These are phyloP conservation scores for Pluvianellus socialis DNA, from an alignment of 2,113 vertebrate species.

Conservation along the genomic window DNA sequence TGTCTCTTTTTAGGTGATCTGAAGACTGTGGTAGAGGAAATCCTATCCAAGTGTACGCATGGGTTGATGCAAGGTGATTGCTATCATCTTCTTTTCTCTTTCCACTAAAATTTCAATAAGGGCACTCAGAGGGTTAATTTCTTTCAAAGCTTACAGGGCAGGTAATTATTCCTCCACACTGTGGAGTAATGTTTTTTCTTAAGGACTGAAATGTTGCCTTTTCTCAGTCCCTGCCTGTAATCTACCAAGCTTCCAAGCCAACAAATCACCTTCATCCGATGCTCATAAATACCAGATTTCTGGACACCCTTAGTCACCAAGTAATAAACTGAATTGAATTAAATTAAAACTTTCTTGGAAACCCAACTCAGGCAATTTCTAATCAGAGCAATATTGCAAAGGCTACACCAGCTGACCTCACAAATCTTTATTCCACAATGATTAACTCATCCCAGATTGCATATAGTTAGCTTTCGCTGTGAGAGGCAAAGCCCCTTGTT, in stretches of 20 bases:
- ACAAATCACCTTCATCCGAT: not conserved
- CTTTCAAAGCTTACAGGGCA: not conserved
- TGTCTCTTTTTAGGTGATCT: not conserved
- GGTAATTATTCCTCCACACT: not conserved
- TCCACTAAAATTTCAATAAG: not conserved
- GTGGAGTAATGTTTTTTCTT: not conserved
- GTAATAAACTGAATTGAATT: not conserved
- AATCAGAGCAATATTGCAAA: not conserved
- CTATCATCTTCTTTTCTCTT: not conserved
- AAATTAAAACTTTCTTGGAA: not conserved
- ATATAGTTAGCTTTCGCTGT: not conserved
- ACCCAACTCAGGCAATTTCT: not conserved
- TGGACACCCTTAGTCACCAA: not conserved
- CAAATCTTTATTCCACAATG: not conserved
- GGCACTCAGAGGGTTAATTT: not conserved
- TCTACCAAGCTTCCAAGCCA: not conserved
- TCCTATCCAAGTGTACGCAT: not conserved
- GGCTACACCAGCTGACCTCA: not conserved
- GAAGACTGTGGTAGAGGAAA: not conserved
- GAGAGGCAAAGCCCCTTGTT: not conserved
- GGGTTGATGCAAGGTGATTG: not conserved
- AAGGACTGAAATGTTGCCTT: not conserved
- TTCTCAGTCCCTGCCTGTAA: not conserved
- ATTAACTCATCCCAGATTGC: not conserved
- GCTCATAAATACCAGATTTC: not conserved